Conservation (phyloP, 2,888 invertebrate genomes). For the Caenorhabditis auriculariae region DNA sequence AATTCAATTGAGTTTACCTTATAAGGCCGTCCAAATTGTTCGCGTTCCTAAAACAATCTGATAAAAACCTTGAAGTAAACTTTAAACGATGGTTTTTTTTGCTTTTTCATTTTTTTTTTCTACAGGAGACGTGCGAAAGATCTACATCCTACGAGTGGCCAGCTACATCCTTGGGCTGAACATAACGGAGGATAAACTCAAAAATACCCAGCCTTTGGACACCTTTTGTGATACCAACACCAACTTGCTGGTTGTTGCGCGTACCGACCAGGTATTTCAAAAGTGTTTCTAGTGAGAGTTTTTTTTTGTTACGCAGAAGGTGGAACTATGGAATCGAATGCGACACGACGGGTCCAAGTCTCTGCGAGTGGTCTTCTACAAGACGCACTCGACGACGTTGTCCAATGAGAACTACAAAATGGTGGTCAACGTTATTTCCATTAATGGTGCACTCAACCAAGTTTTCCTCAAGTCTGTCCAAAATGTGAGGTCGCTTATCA, state of each 20-base stretch:
- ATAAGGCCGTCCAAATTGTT: no score
- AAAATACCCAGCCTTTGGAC: slow-evolving; percentile 46
- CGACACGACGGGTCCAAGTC: slow-evolving; percentile 16
- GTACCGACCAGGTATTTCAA: slow-evolving; percentile 56
- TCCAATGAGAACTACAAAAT: slow-evolving; percentile 71
- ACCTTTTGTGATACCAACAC: slow-evolving; percentile 52
- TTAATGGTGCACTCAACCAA: slow-evolving; percentile 70
- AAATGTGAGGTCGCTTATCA: slow-evolving; percentile 66
- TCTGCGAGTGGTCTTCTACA: slow-evolving; percentile 71
- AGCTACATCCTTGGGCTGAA: slow-evolving; percentile 38
- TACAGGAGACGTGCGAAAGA: slow-evolving; percentile 26
- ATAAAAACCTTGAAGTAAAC: no score
- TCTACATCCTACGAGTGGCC: slow-evolving; percentile 34
- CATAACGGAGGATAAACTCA: slow-evolving; percentile 53
- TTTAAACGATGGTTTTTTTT: no score
- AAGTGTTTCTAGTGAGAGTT: no score
- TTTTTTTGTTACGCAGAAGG: slow-evolving; percentile 30
- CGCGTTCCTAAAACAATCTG: no score
- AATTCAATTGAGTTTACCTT: no score
- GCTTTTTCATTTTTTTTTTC: no score
- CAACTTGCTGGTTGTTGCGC: slow-evolving; percentile 47
- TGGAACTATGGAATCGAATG: slow-evolving; percentile 56
- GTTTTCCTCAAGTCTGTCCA: slow-evolving; percentile 72
- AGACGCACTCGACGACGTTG: slow-evolving; percentile 70
- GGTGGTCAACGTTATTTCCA: slow-evolving; percentile 71